A percentile compares a stretch with the other conserved stretches of the same genome.
Conservation (phyloP, 2,113 vertebrate species). For the Oreochromis aureus region DNA sequence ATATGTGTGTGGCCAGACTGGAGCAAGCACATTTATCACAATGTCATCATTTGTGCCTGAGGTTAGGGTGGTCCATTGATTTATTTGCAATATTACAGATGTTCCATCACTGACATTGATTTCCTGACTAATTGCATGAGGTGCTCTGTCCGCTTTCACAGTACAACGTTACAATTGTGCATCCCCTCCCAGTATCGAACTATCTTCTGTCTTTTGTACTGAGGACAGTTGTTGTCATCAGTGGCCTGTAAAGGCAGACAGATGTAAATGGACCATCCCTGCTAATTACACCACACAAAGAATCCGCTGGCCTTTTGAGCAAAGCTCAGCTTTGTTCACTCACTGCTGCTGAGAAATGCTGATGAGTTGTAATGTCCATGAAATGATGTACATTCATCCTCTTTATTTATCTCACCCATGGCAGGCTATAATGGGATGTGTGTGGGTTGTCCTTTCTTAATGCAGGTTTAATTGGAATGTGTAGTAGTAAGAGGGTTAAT, state of each 20-base stretch:
- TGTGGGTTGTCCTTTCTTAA: background rate
- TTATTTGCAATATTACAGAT: slow-evolving; percentile 2
- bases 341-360: background rate
- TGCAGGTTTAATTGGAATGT: slow-evolving; percentile 8
- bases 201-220: background rate
- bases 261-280: background rate
- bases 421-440: background rate
- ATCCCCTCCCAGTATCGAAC: background rate
- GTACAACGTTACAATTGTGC: background rate
- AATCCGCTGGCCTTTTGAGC: background rate
- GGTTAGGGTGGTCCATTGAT: slow-evolving; percentile 40
- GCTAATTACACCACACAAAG: slow-evolving; percentile 18
- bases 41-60: background rate
- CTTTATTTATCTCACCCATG: background rate
- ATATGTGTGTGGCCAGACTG: slow-evolving; percentile 9
- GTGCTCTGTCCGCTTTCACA: background rate
- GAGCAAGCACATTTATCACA: background rate
- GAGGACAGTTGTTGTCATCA: slow-evolving; percentile 23
- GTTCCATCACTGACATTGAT: slow-evolving; percentile 24
- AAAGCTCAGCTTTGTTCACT: background rate
- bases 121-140: background rate
- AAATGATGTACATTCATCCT: slow-evolving; percentile 20
- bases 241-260: background rate
- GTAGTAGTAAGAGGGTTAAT: background rate
- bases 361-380: slow-evolving; percentile 1